These are phyloP conservation scores for Leptinotarsa peninsularis DNA, from an alignment of 2,888 invertebrate species.

Conservation along the genomic window DNA sequence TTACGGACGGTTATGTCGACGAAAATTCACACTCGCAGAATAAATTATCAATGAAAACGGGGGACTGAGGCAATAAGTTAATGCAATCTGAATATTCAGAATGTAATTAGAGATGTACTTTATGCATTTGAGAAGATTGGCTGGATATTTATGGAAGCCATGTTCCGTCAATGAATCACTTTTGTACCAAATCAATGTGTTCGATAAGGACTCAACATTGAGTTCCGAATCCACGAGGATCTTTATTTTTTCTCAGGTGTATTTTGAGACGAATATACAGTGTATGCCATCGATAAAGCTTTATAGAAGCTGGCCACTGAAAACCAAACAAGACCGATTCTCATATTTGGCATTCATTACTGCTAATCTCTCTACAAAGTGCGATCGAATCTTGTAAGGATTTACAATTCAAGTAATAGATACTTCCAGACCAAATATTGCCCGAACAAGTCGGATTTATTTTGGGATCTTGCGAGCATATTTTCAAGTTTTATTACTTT, in stretches of 20 bases:
- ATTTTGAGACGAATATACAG: too few relatives aligned
- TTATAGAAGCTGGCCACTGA: too few relatives aligned
- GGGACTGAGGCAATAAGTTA: conserved; percentile 43
- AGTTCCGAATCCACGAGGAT: background rate
- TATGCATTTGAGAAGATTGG: conserved; percentile 40
- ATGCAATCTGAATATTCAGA: conserved; percentile 45
- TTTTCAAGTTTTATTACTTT: too few relatives aligned
- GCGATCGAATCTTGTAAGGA: too few relatives aligned
- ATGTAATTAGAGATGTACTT: conserved; percentile 43
- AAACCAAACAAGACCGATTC: too few relatives aligned
- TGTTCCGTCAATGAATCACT: conserved; percentile 7
- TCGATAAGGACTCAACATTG: background rate
- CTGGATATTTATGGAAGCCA: conserved; percentile 39
- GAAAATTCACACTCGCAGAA: conserved; percentile 41
- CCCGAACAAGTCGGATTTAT: too few relatives aligned
- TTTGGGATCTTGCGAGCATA: too few relatives aligned
- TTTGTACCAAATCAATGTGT: background rate
- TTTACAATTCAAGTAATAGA: too few relatives aligned
- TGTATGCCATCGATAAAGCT: too few relatives aligned
- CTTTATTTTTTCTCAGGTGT: background rate
- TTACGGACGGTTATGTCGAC: conserved; percentile 34
- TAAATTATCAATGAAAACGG: conserved; percentile 43
- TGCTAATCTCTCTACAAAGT: too few relatives aligned
- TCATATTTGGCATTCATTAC: too few relatives aligned
- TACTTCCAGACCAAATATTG: too few relatives aligned